These are phyloP conservation scores for Labrus mixtus DNA, from an alignment of 2,113 vertebrate species.

Conservation along the genomic window DNA sequence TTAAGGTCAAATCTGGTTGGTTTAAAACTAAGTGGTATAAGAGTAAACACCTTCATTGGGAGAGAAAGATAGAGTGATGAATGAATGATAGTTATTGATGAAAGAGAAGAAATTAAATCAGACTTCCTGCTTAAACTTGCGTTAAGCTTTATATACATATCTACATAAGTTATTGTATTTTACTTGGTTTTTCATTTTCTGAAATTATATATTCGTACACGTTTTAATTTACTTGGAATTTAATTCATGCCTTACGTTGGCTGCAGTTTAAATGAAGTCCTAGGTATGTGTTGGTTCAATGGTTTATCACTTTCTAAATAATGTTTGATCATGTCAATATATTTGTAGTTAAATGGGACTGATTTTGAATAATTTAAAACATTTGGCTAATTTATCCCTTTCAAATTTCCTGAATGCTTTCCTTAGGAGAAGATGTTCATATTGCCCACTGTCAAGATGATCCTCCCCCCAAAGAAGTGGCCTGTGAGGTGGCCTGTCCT, in stretches of 20 bases:
- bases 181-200: too few species aligned
- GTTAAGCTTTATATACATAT: too few species aligned
- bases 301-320: background rate
- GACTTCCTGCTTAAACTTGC: too few species aligned
- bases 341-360: background rate
- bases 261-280: background rate
- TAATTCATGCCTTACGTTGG: background rate
- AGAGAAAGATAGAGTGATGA: too few species aligned
- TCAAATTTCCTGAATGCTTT: background rate
- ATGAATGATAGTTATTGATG: too few species aligned
- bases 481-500: slow-evolving; percentile 89
- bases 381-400: background rate
- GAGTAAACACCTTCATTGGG: too few species aligned
- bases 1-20: too few species aligned
- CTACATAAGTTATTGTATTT: too few species aligned
- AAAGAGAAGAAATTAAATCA: too few species aligned
- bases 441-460: slow-evolving; percentile 81
- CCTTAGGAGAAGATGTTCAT: slow-evolving; percentile 86
- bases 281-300: background rate
- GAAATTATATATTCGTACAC: too few species aligned
- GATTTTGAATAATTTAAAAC: too few species aligned
- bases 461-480: slow-evolving; percentile 71
- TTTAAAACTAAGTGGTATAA: too few species aligned
- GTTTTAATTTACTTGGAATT: background rate
- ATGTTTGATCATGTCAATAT: background rate